Evolutionary conservation across 2,113 vertebrate genomes (phyloP), one percentile per base, ranked within the genome.

Genomic region (Turnix velox): DNA sequence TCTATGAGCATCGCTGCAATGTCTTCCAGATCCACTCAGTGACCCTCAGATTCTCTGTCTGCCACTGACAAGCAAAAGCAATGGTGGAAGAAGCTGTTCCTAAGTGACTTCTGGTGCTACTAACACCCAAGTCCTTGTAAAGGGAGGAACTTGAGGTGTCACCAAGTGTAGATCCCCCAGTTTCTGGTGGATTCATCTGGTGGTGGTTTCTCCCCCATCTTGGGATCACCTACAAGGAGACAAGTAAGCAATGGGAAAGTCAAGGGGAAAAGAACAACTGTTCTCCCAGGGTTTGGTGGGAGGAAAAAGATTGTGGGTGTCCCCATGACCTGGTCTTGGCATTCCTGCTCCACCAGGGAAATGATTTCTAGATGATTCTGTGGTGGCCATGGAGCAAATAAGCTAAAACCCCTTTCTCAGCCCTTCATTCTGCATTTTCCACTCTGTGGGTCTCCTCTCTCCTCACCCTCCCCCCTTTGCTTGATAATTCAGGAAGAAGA

Each of bases 401-500:
- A 12, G 2, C 46, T 2, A 0, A 68, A 59, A 9, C 17, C 39
- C 22, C 16, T 80, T 72, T 72, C n/a, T 54, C 8, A 79, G 12
- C 27, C 49, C 14, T 58, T 84, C 20, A 1, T 75, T 76, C 68
- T 82, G 24, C 49, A 42, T 93, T 93, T 93, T 95, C 59, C 43
- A 83, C n/a, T 76, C 77, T 46, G 42, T 76, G 67, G 89, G 94
- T 93, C 75, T 82, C 80, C 66, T 76, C 63, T 92, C 87, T 67
- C 54, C 48, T 79, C 83, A 28, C 69, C 72, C 89, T 95, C 96
- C 92, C 94, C 88, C 81, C 58, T 91, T 91, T 4, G 40, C 86
- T 92, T 89, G 87, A 95, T 88, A 96, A 97, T 95, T 96, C 95
- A 95, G 76, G 82, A 96, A 95, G 94, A 94, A 92, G 94, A 94